Base-by-base conservation (phyloP, 2,888 invertebrate genomes). In the Calephelis perditalis region DNA sequence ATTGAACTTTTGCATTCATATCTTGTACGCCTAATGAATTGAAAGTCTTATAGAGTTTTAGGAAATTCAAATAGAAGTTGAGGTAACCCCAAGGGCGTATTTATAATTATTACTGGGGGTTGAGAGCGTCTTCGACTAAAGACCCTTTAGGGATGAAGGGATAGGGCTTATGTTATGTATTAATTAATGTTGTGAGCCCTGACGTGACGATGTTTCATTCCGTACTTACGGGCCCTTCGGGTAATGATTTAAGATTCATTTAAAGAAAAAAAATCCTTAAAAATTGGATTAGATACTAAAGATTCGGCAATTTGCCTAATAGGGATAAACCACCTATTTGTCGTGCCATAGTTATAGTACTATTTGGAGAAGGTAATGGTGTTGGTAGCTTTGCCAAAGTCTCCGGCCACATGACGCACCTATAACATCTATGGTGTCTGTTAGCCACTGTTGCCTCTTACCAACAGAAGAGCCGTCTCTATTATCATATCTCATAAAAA, bases 61-160 rank as follows among this genome's bases (percentile, higher is more conserved):
- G 63, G 63, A 67, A 69, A 68, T 67, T 67, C 65, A 62, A 67
- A 67, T 64, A 66, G 62, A 64, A 67, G 66, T 63, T 68, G 65
- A 62, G 69, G 70, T 73, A 74, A 73, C 79, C 88, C 82, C 71
- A 60, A 78, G 83, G 88, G 84, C 77, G 79, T 86, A 86, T 86
- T 87, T 89, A 86, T 88, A 91, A 91, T 91, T 90, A 91, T 91
- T 86, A 88, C 66, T 59, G 62, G 65, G 66, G 61, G 43, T 54
- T 49, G 56, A 61, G 56, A 65, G 63, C 67, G 65, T 65, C 68
- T 69, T 66, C 62, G 57, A 57, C 65, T 67, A 66, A 67, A 67
- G 70, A 66, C 65, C 69, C 70, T 68, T 59, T 35, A 66, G 71
- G 71, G 71, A 67, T 62, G 56, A 62, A 64, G 68, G 70, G 63